Evolutionary conservation across 2,888 invertebrate species (phyloP).

Genomic region (Nomada fabriciana): DNA sequence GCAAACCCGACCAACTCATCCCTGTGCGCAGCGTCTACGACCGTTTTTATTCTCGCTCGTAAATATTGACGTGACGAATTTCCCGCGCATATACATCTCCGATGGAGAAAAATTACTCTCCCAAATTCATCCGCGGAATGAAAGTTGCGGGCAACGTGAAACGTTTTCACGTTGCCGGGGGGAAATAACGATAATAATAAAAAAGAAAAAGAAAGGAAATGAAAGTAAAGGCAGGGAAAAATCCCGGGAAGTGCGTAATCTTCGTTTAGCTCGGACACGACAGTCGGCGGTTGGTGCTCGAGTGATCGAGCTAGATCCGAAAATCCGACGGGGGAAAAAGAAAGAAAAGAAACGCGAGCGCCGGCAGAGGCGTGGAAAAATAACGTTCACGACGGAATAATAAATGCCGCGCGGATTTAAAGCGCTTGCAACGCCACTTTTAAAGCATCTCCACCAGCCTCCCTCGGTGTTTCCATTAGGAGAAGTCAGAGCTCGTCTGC

Average conservation of each 20-base stretch:
- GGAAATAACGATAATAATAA: too few species aligned
- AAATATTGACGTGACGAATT: slow-evolving; percentile 12
- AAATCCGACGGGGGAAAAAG: slow-evolving; percentile 16
- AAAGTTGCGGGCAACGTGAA: too few species aligned
- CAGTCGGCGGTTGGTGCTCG: slow-evolving; percentile 24
- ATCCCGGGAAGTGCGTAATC: slow-evolving; percentile 33
- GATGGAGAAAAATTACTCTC: not conserved
- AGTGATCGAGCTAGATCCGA: slow-evolving; percentile 19
- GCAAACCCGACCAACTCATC: not conserved
- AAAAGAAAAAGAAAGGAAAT: not conserved
- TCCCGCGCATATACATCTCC: not conserved
- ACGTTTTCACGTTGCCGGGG: too few species aligned
- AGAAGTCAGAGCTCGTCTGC: slow-evolving; percentile 40
- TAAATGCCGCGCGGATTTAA: slow-evolving; percentile 60
- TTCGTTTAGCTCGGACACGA: slow-evolving; percentile 42
- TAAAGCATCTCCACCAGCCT: slow-evolving; percentile 28
- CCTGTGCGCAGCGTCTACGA: too few species aligned
- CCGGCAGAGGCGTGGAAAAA: slow-evolving; percentile 4
- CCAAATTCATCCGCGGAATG: slow-evolving; percentile 10
- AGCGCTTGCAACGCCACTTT: slow-evolving; percentile 57
- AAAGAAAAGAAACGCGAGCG: not conserved
- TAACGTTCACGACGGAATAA: slow-evolving; percentile 41
- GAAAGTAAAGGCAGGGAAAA: not conserved
- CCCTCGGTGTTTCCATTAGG: slow-evolving; percentile 39
- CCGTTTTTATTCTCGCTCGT: not conserved